These are phyloP conservation scores for Yponomeuta cagnagella DNA, from an alignment of 2,888 invertebrate species.

Conservation along the genomic window DNA sequence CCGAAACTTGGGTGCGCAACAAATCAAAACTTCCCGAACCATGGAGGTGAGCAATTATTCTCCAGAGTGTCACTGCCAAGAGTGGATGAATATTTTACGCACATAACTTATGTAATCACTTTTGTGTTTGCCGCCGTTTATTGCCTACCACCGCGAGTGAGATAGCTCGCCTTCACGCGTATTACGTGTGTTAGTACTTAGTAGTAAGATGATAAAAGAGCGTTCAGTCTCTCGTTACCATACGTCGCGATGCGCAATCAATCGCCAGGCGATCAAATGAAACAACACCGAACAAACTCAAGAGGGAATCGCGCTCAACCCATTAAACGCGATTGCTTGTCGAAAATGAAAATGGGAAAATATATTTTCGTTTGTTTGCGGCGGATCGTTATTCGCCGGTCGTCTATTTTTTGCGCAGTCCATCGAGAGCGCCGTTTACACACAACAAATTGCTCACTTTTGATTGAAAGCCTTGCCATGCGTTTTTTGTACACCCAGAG, in stretches of 20 bases:
- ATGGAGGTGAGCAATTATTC: conserved; percentile 9
- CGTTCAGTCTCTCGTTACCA: conserved; percentile 23
- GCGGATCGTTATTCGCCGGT: conserved; percentile 47
- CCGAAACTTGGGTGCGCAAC: not conserved
- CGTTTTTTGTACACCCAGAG: not conserved
- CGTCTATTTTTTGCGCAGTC: conserved; percentile 61
- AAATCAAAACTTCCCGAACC: conserved; percentile 11
- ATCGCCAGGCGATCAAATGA: conserved; percentile 57
- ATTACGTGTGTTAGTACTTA: too few species aligned
- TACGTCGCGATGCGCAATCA: conserved; percentile 41
- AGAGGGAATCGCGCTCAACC: conserved; percentile 67
- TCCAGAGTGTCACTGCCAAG: conserved; percentile 7
- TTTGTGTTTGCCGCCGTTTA: conserved; percentile 7
- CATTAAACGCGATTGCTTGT: conserved; percentile 70
- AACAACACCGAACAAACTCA: conserved; percentile 66
- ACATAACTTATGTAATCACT: conserved; percentile 9
- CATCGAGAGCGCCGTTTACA: conserved; percentile 56
- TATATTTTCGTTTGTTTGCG: conserved; percentile 62
- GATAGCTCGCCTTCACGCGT: not conserved
- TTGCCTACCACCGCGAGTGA: conserved; percentile 1
- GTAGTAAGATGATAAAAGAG: not conserved
- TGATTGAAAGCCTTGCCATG: conserved; percentile 38
- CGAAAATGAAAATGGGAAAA: conserved; percentile 68
- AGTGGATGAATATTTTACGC: conserved; percentile 13
- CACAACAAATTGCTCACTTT: conserved; percentile 60